A percentile compares a stretch with the other conserved stretches of the same genome.
phyloP scores from a whole-genome alignment of 2,797 vertebrate species.

The Malurus splendens region DNA sequence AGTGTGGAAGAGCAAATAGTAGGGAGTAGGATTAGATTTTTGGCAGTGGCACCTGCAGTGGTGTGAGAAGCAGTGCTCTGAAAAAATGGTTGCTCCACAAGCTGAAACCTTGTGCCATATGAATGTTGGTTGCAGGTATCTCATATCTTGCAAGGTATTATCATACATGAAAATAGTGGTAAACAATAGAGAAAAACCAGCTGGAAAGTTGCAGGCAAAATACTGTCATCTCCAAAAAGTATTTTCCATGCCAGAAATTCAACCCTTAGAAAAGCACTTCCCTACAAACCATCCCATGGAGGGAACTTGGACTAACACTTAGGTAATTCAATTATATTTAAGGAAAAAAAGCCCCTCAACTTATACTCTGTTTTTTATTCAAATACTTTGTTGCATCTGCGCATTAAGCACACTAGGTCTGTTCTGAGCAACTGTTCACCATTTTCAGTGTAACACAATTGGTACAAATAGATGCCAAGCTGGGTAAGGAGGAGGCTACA shows the following conservation, averaged over 20 bases:
- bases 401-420: neutral
- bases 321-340: neutral
- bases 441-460: neutral
- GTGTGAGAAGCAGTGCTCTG: neutral
- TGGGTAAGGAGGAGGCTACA: neutral
- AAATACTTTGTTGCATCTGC: neutral
- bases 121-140: neutral
- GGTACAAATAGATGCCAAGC: neutral
- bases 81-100: neutral
- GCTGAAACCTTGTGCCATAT: neutral
- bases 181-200: neutral
- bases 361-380: neutral
- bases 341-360: rapidly evolving
- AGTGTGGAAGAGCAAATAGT: neutral
- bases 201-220: neutral
- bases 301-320: neutral
- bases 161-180: neutral
- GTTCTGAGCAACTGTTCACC: neutral
- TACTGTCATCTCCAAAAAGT: neutral
- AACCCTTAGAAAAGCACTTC: neutral
- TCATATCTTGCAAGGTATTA: neutral
- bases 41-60: neutral
- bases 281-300: neutral
- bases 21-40: neutral
- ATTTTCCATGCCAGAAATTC: neutral